Evolutionary conservation across 92 coral and sea anemone genomes (phyloP), one percentile per base, ranked within the genome.

Genomic region (Umimayanthus chanpuru): DNA sequence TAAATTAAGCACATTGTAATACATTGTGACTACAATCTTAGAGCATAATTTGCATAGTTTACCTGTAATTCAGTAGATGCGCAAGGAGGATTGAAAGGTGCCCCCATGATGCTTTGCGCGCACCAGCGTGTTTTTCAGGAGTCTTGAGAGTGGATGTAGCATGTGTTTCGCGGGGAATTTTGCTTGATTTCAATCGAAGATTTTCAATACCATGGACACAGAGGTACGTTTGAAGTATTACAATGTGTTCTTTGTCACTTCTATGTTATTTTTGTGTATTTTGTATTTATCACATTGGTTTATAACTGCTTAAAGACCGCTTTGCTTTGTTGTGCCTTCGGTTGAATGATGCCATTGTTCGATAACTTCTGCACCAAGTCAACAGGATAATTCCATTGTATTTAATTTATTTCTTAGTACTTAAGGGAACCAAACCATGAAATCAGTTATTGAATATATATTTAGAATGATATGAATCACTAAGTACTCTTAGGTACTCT

Each of bases 291-390:
- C 25, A 66, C 29, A 9, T 25, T 25, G 36, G 26, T 6, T 26
- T 70, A 6, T 66, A 10, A 70, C 16, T 26, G 12, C 32, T 16
- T 4, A 2, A 6, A 70, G 38, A 6, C 7, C 26, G 14, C 73
- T 18, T 18, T 67, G 73, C 18, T 67, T 67, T 26, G 32, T 67
- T 23, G 32, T 67, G 73, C 32, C 73, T 21, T 67, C 32, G 73
- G 73, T 67, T 67, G 73, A 67, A 20, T 67, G 73, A 67, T 29
- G 73, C 73, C 73, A 67, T 67, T 67, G 73, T 67, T 67, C 73
- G 18, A 5, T 18, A 29, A 67, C 29, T 67, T 18, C 26, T 67
- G 2, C 73, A 18, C 28, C 29, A 67, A 29, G 73, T 67, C 28
- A 23, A 18, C 10, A 67, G 26, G 26, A 23, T 10, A 67, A 55